These are phyloP conservation scores for Dromiciops gliroides DNA, from an alignment of 2,113 vertebrate genomes.

Conservation along the genomic window DNA sequence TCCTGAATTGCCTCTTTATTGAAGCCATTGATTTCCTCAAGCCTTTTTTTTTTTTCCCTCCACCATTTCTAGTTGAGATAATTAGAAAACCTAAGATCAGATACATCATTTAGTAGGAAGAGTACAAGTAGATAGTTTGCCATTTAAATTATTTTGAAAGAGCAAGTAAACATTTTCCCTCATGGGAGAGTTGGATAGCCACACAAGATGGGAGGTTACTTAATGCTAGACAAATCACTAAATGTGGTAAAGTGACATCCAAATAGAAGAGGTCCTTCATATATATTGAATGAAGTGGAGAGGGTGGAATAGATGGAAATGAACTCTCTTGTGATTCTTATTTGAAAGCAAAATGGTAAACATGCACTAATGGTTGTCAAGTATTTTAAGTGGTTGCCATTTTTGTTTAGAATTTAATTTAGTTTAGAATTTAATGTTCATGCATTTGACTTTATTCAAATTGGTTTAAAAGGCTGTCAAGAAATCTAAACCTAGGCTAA, in stretches of 20 bases:
- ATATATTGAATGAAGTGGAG: not conserved
- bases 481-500: not conserved
- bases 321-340: not conserved
- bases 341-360: not conserved
- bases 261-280: not conserved
- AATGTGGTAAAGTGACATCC: not conserved
- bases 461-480: not conserved
- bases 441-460: not conserved
- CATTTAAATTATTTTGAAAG: not conserved
- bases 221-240: not conserved
- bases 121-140: not conserved
- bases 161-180: not conserved
- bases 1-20: not conserved
- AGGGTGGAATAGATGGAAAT: not conserved
- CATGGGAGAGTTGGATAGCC: not conserved
- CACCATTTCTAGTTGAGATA: not conserved
- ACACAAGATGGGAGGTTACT: not conserved
- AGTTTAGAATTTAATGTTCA: not conserved
- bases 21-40: not conserved
- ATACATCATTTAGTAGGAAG: not conserved
- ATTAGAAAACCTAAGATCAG: not conserved
- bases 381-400: not conserved
- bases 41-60: too few relatives aligned
- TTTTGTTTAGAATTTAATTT: not conserved
- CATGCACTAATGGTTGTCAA: not conserved